Base-by-base conservation (phyloP, 2,888 invertebrate genomes). In the Oxytorus armatus region DNA sequence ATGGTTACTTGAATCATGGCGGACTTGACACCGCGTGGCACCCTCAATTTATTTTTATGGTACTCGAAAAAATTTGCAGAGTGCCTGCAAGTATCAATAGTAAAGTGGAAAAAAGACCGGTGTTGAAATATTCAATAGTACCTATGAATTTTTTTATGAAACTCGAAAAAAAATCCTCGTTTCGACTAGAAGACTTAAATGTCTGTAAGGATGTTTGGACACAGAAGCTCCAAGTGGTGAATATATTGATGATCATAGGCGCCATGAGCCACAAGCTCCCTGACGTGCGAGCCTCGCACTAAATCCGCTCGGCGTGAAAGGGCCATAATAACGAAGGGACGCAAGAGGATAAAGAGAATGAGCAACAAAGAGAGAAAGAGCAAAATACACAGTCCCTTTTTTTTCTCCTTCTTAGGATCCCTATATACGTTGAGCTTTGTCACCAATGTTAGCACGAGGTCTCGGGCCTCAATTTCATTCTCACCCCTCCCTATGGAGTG, bases 281-380 rank as follows among this genome's bases (percentile, higher is more conserved):
- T 57, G 70, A 72, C 77, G 77, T 25, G 33, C 65, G 77, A 72
- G 66, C 25, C 55, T 36, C 70, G 57, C 70, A 72, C 77, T 77
- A 72, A 77, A 72, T 77, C 77, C 49, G 77, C 77, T 66, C 33
- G 57, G 21, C 72, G 29, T 51, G 59, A 66, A 66, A 66, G 70
- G 42, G 57, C 72, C 66, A 51, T 66, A 77, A 77, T 51, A 65
- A 55, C 70, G 65, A 57, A 61, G 70, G 70, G 72, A 59, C 65
- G 42, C 18, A n/a, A n/a, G 21, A 25, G 44, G 55, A 4, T 66
- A 11, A 8, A 33, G 44, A 53, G n/a, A 44, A 16, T 18, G 33
- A 55, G 55, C 42, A 4, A 18, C n/a, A n/a, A n/a, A n/a, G n/a
- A 36, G 3, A 3, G 5, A 5, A 29, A 29, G 5, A 42, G 21